A percentile compares a stretch with the other conserved stretches of the same genome.
phyloP scores from a whole-genome alignment of 2,797 vertebrate species.

The Paramormyrops hopkinsi region DNA sequence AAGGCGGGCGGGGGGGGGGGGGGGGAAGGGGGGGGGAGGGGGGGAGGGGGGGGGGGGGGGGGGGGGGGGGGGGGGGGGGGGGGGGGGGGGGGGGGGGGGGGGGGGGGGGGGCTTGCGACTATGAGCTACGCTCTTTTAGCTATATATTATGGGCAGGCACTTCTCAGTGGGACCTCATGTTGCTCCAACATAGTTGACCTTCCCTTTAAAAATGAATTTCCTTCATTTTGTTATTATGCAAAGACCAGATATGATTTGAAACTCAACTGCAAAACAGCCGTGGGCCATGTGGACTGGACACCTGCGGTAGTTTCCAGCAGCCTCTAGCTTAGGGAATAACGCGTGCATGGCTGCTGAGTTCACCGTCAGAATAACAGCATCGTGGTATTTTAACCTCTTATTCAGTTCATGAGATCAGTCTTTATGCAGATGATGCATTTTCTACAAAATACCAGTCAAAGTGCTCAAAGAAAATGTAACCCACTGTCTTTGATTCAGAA shows the following conservation, averaged over 20 bases:
- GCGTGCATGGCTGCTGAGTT: not conserved
- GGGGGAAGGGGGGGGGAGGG: too few species aligned
- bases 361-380: not conserved
- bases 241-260: not conserved
- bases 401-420: not conserved
- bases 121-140: not conserved
- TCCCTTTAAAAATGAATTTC: not conserved
- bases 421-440: not conserved
- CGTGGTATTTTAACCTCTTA: not conserved
- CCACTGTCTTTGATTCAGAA: not conserved
- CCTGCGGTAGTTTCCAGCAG: not conserved
- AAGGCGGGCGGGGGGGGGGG: too few species aligned
- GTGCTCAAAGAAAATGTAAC: not conserved
- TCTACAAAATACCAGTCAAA: not conserved
- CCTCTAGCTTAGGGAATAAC: not conserved
- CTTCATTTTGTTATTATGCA: not conserved
- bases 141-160: not conserved
- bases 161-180: not conserved
- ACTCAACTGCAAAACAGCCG: not conserved
- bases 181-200: not conserved
- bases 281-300: not conserved
- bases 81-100: too few species aligned
- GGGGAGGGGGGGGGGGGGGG: too few species aligned
- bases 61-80: too few species aligned
- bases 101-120: too few species aligned